Conservation (phyloP, 2,113 vertebrate genomes). For the Engraulis encrasicolus region DNA sequence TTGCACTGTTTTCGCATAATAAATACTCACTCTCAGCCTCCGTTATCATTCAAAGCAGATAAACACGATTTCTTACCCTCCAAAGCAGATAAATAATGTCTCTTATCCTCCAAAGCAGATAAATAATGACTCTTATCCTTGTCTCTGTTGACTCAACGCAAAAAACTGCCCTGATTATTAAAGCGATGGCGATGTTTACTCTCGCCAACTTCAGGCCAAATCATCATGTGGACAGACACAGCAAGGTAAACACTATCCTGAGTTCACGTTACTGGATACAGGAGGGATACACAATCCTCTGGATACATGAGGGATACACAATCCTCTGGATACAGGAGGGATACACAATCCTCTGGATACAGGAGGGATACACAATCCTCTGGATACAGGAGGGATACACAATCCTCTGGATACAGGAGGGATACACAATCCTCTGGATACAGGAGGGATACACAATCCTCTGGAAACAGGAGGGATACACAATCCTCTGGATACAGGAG, state of each 20-base stretch:
- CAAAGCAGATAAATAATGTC: not conserved
- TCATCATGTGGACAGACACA: not conserved
- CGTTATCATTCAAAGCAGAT: not conserved
- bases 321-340: too few relatives aligned
- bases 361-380: too few relatives aligned
- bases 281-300: not conserved
- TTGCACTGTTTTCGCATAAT: not conserved
- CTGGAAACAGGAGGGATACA: too few relatives aligned
- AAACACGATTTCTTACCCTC: not conserved
- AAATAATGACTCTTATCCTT: not conserved
- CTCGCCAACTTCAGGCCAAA: not conserved
- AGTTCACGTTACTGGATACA: not conserved
- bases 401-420: too few relatives aligned
- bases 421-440: too few relatives aligned
- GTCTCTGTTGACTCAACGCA: not conserved
- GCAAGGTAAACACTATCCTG: not conserved
- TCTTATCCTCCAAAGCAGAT: not conserved
- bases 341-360: too few relatives aligned
- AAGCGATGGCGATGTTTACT: not conserved
- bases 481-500: too few relatives aligned
- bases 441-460: too few relatives aligned
- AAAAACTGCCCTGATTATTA: not conserved
- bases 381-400: too few relatives aligned
- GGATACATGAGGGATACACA: too few relatives aligned
- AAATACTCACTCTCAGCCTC: not conserved